Evolutionary conservation across 2,797 vertebrate species (phyloP), one percentile per base, ranked within the genome.

Genomic region (Echiichthys vipera): DNA sequence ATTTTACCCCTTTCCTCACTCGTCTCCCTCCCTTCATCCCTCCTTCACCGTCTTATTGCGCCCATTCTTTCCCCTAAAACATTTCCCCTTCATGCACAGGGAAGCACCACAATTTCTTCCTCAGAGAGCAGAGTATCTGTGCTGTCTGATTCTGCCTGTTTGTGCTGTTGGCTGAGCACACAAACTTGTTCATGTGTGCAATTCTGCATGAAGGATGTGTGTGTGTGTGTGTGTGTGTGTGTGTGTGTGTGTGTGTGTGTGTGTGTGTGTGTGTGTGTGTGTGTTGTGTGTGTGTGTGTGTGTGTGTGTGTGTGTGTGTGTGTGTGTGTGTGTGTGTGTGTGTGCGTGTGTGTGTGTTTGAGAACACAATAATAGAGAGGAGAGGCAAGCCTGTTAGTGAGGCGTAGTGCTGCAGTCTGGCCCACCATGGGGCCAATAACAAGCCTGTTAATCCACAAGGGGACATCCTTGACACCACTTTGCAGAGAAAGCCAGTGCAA

Each of bases 401-500:
- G 69, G 76, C 37, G 14, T 62, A 59, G 47, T 74, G 78, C 64
- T 76, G 75, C 78, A 88, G 76, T 68, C 68, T 83, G 78, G 82
- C 78, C 79, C 81, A 84, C 81, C 86, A 72, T 66, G 73, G 83
- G 85, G 78, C 85, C 83, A 84, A 74, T 82, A 88, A 85, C 84
- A 81, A 83, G 74, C 58, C 84, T 73, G 61, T 74, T 78, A 87
- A 89, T 85, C 78, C 86, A 84, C 80, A 62, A 54, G 80, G 80
- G 77, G 79, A 78, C 85, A 77, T 87, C 63, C 67, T 71, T 63
- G 49, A 86, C 75, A 61, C 77, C 83, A 71, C 64, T 78, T 53
- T 74, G 76, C 74, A 67, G 65, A 80, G 50, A 46, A 77, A 80
- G 51, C 69, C 45, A 29, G 50, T 27, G 63, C 79, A 58, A 30